Conservation (phyloP, 2,888 invertebrate species). For the Anorthoa munda region DNA sequence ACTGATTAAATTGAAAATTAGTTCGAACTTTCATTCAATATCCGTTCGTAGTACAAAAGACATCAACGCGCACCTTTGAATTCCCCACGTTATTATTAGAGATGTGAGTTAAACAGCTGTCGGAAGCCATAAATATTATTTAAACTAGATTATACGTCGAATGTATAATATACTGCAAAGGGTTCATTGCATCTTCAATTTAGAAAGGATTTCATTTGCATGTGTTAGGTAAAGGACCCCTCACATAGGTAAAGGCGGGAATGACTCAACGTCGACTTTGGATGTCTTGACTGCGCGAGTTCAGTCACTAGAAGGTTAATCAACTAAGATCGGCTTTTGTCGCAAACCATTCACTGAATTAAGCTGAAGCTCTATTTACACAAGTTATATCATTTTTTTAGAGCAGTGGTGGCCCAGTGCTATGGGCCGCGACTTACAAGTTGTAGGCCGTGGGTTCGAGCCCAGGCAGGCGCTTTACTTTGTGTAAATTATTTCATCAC, state of each 20-base stretch:
- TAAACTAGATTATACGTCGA: constrained; percentile 33
- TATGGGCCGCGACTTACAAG: no score
- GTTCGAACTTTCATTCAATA: constrained; percentile 35
- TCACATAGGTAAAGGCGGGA: neutral
- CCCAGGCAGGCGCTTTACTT: no score
- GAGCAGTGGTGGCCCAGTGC: no score
- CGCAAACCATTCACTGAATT: neutral
- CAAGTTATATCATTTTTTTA: no score
- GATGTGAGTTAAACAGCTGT: neutral
- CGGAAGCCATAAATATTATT: constrained; percentile 34
- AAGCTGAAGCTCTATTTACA: neutral
- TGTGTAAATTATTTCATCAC: no score
- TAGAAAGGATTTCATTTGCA: constrained; percentile 12
- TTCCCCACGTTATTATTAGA: neutral
- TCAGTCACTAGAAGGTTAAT: neutral
- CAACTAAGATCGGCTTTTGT: neutral
- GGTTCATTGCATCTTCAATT: constrained; percentile 29
- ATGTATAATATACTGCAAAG: constrained; percentile 19
- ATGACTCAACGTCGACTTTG: no score
- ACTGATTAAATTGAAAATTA: constrained; percentile 21
- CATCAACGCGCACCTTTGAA: constrained; percentile 66
- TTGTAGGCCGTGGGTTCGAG: no score
- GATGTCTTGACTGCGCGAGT: neutral
- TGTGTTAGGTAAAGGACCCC: neutral
- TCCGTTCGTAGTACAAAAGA: constrained; percentile 64